Base-by-base conservation (phyloP, 2,797 vertebrate species). In the Danio aesculapii region DNA sequence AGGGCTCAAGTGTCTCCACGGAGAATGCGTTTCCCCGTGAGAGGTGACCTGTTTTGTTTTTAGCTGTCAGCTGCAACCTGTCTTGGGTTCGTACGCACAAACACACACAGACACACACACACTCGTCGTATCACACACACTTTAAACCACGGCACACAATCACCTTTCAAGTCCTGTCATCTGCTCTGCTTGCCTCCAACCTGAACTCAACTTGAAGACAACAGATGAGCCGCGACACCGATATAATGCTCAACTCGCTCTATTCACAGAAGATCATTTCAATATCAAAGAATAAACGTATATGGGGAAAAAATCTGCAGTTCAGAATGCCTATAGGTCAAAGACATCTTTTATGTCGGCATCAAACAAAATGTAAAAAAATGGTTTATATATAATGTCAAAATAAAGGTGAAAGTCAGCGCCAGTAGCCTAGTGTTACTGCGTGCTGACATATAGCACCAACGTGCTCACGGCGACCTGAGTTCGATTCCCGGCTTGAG, bases 21-120 rank as follows among this genome's bases (percentile, higher is more conserved):
- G 88, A 86, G 88, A 72, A 53, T 76, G 62, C 44, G 62, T 81
- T 85, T 92, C 91, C 88, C 81, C 91, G 69, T 57, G 92, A 91
- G 92, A 90, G 85, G 88, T 89, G 88, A 90, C 91, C 92, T 89
- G 91, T 86, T 92, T 93, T 88, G 89, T 88, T 90, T 88, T 82
- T 86, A 83, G 87, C 72, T 77, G 58, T 82, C 81, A 75, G 72
- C 73, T 86, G 84, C 52, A 81, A 84, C 85, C 80, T 83, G 74
- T 74, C 79, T 52, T 49, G 17, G 39, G 49, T 50, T 75, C 62
- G 68, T 64, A 53, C 52, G 11, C 30, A 30, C 30, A 30, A 30
- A 30, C 30, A 30, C 30, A 30, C 30, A 1, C 30, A 30, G 30
- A 21, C 39, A 70, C 75, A 68, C 75, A 68, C 55, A 55, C 68